These are phyloP conservation scores for Girardia tigrina DNA, from an alignment of 2,888 invertebrate species.

Conservation along the genomic window DNA sequence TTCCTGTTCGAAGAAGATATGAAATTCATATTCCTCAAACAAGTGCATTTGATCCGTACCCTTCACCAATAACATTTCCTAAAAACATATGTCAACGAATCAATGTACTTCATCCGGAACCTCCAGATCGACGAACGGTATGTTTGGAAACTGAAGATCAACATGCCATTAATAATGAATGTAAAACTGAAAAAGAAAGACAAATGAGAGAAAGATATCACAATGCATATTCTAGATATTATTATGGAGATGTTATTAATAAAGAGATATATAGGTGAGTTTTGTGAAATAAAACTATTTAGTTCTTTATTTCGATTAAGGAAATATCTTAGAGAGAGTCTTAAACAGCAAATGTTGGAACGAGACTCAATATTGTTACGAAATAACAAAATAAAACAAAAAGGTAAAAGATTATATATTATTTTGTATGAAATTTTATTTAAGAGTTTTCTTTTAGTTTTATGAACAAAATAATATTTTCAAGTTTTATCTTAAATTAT, in stretches of 20 bases:
- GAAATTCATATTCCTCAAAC: slow-evolving; percentile 1
- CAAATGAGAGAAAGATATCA: slow-evolving; percentile 29
- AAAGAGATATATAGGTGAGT: slow-evolving; percentile 34
- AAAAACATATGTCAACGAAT: slow-evolving; percentile 23
- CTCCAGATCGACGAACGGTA: slow-evolving; percentile 32
- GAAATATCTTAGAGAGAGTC: slow-evolving; percentile 29
- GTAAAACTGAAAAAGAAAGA: slow-evolving; percentile 24
- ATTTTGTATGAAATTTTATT: too few species aligned
- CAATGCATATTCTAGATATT: slow-evolving; percentile 33
- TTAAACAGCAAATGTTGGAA: slow-evolving; percentile 33
- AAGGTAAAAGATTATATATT: too few species aligned
- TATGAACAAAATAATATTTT: too few species aligned
- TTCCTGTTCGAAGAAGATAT: background rate
- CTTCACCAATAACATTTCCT: background rate
- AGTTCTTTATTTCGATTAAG: background rate
- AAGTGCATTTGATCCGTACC: slow-evolving; percentile 1
- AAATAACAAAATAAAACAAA: slow-evolving; percentile 11
- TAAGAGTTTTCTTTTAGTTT: too few species aligned
- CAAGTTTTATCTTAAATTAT: too few species aligned
- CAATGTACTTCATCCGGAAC: slow-evolving; percentile 27
- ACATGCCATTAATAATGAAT: slow-evolving; percentile 27
- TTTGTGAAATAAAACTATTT: background rate
- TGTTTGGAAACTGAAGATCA: slow-evolving; percentile 32
- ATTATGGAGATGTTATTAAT: slow-evolving; percentile 31
- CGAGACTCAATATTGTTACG: background rate